These are phyloP conservation scores for Pelecanus crispus DNA, from an alignment of 2,113 vertebrate species.

Conservation along the genomic window DNA sequence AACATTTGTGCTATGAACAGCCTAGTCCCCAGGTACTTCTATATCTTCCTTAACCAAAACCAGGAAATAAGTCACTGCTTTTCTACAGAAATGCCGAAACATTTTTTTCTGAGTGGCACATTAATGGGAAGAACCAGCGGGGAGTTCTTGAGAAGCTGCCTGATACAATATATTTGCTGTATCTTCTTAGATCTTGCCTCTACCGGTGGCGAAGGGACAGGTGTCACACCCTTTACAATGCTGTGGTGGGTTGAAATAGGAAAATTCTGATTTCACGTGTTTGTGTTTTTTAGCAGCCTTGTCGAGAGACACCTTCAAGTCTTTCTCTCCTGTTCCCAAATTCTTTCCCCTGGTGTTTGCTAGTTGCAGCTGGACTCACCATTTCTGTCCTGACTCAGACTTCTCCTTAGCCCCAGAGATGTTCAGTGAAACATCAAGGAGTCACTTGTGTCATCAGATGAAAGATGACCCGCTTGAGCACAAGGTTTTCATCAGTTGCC, in stretches of 20 bases:
- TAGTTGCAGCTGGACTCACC: background rate
- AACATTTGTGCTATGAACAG: background rate
- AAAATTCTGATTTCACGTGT: background rate
- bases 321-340: background rate
- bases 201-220: background rate
- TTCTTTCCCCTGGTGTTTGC: background rate
- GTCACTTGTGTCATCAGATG: background rate
- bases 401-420: background rate
- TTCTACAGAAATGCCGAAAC: background rate
- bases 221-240: background rate
- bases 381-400: background rate
- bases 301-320: background rate
- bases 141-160: background rate
- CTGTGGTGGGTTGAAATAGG: background rate
- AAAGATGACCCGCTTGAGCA: background rate
- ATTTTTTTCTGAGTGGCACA: background rate
- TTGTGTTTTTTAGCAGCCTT: background rate
- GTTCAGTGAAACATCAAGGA: accelerated
- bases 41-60: background rate
- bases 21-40: background rate
- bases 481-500: background rate
- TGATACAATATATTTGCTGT: background rate
- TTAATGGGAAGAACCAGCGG: background rate
- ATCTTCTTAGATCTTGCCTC: background rate
- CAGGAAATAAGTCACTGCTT: background rate